Evolutionary conservation across 2,797 vertebrate genomes (phyloP), one percentile per base, ranked within the genome.

Genomic region (Chelon auratus): DNA sequence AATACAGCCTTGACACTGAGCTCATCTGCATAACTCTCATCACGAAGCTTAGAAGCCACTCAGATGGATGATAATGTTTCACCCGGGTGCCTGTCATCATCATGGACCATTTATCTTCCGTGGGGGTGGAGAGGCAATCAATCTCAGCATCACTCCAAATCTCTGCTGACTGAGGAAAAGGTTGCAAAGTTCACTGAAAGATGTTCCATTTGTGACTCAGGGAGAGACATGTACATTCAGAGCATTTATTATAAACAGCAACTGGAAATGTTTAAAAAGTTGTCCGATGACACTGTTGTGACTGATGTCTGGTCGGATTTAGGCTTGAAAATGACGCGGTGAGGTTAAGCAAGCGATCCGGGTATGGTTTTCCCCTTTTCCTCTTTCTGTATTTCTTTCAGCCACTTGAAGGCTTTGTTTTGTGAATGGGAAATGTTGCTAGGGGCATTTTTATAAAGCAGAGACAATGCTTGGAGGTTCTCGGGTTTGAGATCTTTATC

Each of bases 1-100:
- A 75, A 78, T 63, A 70, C n/a, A 24, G 66, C 30, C 65, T 62
- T 72, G 60, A 62, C 69, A 60, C 30, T 4, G 43, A n/a, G 52
- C 40, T 72, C 24, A 85, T 84, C 75, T 85, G 64, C 80, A 87
- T 85, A 47, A 55, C 1, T 36, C 65, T 62, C 77, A 75, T 86
- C 75, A 78, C 36, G 57, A 47, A 60, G 53, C 73, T 45, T 33
- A 68, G 56, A 70, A 30, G 48, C 62, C 40, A 53, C 43, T 56
- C 50, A 72, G 66, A 72, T 52, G 55, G 24, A 20, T 33, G 62
- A 52, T 66, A 39, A 77, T 77, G 55, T 71, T 63, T 75, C 72
- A 72, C 18, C 51, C 2, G 58, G 67, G 59, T 39, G 68, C 39
- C 59, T 72, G 73, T 75, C 52, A 58, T 78, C 66, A 56, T 20